Base-by-base conservation (phyloP, 2,888 invertebrate species). In the Amphipyra tragopoginis region DNA sequence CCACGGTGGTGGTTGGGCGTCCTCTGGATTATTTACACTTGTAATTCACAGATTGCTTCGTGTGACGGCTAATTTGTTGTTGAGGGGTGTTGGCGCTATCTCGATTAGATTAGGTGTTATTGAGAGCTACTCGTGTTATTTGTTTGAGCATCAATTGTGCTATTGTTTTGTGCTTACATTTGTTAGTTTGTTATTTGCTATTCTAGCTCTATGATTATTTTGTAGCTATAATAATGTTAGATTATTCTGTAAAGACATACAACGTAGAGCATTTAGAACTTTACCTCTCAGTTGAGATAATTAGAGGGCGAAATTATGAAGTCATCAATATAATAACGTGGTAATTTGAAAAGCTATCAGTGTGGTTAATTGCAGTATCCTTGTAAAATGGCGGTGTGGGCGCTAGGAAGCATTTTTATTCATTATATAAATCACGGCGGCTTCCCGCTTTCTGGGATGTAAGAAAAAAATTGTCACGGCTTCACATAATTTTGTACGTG, bases 21-120 rank as follows among this genome's bases (percentile, higher is more conserved):
- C 90, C 87, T 88, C 84, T 81, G 88, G 93, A 93, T 94, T 94
- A 94, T 94, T 94, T 94, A 94, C 94, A 94, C 94, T 93, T 93
- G 93, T 94, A 94, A 94, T 93, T 93, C 93, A 90, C 88, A 87
- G 91, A 90, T 90, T 85, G 87, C 86, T 86, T 79, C 86, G 83
- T 79, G 83, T 83, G 85, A 86, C 82, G 85, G 84, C 89, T 90
- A 91, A 93, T 92, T 92, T 92, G 87, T 88, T 87, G 85, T 84
- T 83, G 81, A 79, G 80, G 81, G 86, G 85, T 85, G 85, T 86
- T 53, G 67, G 53, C 65, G 75, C 70, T 75, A 90, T 88, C 87
- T 79, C 79, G 89, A 87, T 88, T 85, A 84, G 88, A 89, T 89
- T 86, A 89, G 77, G 77, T 78, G 77, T 75, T 82, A 79, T 79